Conservation (phyloP, 2,797 vertebrate species). For the Morus bassanus region DNA sequence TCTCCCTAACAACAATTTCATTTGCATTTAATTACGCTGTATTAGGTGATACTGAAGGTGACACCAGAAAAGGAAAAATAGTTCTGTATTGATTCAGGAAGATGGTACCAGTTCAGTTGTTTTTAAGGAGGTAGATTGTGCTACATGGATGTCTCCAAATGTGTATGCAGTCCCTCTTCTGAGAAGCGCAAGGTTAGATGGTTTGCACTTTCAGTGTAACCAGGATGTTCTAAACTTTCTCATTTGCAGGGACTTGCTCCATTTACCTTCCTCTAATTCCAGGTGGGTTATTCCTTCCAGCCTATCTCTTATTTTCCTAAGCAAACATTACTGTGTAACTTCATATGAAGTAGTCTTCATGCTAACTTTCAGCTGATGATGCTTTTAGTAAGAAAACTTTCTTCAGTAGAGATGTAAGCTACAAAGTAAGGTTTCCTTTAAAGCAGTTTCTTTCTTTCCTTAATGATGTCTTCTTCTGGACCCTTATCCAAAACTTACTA, state of each 20-base stretch:
- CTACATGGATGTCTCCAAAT: background rate
- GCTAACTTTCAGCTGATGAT: background rate
- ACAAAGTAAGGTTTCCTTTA: background rate
- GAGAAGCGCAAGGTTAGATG: background rate
- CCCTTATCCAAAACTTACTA: background rate
- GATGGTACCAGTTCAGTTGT: background rate
- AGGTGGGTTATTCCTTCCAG: background rate
- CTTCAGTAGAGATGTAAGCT: background rate
- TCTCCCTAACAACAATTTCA: background rate
- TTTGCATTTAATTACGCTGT: background rate
- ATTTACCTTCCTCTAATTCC: background rate
- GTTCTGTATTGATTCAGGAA: background rate
- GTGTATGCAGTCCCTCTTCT: rapidly evolving
- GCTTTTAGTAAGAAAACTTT: background rate
- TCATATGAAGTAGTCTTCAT: background rate
- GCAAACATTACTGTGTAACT: background rate
- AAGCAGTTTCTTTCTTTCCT: background rate
- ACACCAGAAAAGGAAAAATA: background rate
- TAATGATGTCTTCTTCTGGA: background rate
- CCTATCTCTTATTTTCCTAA: background rate
- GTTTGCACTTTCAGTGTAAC: background rate
- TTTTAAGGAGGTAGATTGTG: background rate
- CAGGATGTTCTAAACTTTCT: background rate
- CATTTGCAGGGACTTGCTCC: background rate
- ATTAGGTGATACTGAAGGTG: background rate